Percentiles rank a stretch among this genome's conserved stretches.
Evolutionary conservation across 2,888 invertebrate genomes (phyloP).

Genomic region (Morpho achilles): DNA sequence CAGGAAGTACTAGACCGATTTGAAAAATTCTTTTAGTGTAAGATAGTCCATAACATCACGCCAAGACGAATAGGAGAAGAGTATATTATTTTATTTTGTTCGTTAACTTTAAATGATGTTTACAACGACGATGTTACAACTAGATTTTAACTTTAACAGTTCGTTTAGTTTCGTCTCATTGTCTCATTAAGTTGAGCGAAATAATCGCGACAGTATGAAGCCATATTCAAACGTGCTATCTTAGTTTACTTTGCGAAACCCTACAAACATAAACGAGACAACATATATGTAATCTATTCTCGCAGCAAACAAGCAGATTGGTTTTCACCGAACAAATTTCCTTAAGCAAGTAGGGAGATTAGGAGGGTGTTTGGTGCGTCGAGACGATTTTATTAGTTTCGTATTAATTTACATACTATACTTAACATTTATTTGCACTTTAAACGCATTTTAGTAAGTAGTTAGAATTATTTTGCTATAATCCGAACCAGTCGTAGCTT

Average conservation of each 20-base stretch:
- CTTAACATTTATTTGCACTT: neutral
- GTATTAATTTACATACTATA: constrained; percentile 34
- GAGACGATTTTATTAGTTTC: constrained; percentile 25
- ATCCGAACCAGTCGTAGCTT: too few species aligned
- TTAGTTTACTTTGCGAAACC: neutral
- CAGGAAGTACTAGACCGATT: too few species aligned
- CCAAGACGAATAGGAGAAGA: neutral
- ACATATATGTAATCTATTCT: neutral
- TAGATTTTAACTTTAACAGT: neutral
- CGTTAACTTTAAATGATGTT: neutral
- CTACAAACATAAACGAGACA: neutral
- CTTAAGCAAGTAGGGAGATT: constrained; percentile 9
- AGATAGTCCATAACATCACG: too few species aligned
- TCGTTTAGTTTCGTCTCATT: neutral
- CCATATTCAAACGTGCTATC: neutral
- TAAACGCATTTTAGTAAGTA: too few species aligned
- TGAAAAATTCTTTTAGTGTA: too few species aligned
- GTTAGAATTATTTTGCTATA: too few species aligned
- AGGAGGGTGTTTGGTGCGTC: neutral
- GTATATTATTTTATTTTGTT: neutral
- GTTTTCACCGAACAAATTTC: constrained; percentile 3
- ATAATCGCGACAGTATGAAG: neutral
- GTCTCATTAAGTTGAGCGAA: constrained; percentile 2
- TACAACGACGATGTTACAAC: too few species aligned
- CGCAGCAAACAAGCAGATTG: constrained; percentile 3